Evolutionary conservation across 2,113 vertebrate species (phyloP).

Genomic region (Psittacara wagleri): DNA sequence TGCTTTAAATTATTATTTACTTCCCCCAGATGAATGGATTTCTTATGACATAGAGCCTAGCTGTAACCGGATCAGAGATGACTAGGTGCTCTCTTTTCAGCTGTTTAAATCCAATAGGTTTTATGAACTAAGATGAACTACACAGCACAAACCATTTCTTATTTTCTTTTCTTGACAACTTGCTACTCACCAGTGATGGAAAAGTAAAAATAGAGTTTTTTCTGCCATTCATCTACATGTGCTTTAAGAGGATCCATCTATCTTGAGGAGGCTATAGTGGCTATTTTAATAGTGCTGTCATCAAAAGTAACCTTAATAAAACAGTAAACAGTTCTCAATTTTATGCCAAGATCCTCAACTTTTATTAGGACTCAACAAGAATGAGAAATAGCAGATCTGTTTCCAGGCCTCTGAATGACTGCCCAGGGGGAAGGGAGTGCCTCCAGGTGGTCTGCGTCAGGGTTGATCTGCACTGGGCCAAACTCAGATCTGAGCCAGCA

Average conservation of each 20-base stretch:
- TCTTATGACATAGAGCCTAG: background rate
- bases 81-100: background rate
- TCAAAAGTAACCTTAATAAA: conserved; percentile 78
- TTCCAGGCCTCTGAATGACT: background rate
- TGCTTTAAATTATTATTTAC: background rate
- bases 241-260: conserved; percentile 78
- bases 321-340: background rate
- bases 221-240: conserved; percentile 78
- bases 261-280: conserved; percentile 80
- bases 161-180: background rate
- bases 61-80: background rate
- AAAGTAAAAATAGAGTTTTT: conserved; percentile 77
- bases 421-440: background rate
- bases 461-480: background rate
- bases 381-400: background rate
- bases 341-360: background rate
- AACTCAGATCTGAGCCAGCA: background rate
- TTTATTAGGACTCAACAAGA: background rate
- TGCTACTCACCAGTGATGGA: conserved; percentile 80
- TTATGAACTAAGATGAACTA: background rate
- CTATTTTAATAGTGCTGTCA: conserved; percentile 81
- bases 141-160: background rate
- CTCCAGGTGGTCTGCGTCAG: background rate
- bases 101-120: background rate
- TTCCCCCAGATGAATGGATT: background rate